A percentile compares a stretch with the other conserved stretches of the same genome.
These are phyloP conservation scores for Megalonaias nervosa DNA, from an alignment of 1,140 invertebrate genomes.

Conservation along the genomic window DNA sequence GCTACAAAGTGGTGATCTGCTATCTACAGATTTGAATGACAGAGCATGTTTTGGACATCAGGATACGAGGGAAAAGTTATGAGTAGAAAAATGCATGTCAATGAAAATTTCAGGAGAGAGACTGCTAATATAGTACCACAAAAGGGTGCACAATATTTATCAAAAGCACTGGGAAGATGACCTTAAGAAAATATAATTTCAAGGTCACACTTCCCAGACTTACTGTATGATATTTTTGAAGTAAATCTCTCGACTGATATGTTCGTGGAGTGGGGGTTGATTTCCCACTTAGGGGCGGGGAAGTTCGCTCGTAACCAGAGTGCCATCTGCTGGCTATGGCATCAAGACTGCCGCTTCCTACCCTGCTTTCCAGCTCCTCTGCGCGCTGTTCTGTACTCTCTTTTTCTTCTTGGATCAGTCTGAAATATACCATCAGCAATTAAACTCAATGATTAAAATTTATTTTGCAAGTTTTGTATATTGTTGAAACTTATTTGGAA, in stretches of 20 bases:
- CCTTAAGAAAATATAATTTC: not conserved
- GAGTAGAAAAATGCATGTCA: too few relatives aligned
- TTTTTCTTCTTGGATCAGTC: constrained; percentile 98
- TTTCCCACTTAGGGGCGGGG: constrained; percentile 84
- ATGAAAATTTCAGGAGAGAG: too few relatives aligned
- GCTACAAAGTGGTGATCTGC: too few relatives aligned
- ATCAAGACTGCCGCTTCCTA: constrained; percentile 81
- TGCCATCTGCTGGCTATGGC: constrained; percentile 64
- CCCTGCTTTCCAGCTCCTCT: constrained; percentile 96
- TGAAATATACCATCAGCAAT: constrained; percentile 28
- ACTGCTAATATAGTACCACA: not conserved
- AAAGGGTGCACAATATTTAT: constrained; percentile 5
- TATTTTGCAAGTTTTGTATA: not conserved
- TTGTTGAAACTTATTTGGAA: too few relatives aligned
- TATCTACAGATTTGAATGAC: too few relatives aligned
- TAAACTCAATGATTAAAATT: not conserved
- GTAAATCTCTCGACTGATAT: constrained; percentile 77
- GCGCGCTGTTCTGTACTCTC: constrained; percentile 94
- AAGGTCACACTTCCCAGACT: constrained; percentile 54
- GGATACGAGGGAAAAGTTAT: too few relatives aligned
- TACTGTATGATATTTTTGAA: constrained; percentile 89
- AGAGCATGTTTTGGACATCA: too few relatives aligned
- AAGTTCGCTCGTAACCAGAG: constrained; percentile 70
- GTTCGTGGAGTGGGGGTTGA: constrained; percentile 78
- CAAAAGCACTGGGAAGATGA: constrained; percentile 3